Evolutionary conservation across 2,888 invertebrate genomes (phyloP).

Genomic region (Chymomyza procnemis): DNA sequence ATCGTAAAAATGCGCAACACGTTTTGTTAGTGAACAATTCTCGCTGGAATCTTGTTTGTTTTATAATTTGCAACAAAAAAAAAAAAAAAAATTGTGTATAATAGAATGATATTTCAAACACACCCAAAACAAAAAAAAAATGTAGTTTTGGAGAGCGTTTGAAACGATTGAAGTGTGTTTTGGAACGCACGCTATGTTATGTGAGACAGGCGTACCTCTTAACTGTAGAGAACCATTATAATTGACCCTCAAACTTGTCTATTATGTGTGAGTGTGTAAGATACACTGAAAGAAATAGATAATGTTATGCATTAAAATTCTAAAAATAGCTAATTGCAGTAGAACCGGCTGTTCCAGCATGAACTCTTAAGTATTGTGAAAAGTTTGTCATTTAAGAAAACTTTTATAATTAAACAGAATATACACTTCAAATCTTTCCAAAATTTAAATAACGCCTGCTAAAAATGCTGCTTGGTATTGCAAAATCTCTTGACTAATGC

Average conservation of each 20-base stretch:
- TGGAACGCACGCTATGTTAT: not conserved
- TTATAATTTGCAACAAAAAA: conserved; percentile 14
- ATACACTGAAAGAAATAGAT: not conserved
- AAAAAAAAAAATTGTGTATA: not conserved
- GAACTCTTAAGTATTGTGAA: too few relatives aligned
- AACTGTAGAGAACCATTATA: conserved; percentile 49
- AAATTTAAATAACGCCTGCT: too few relatives aligned
- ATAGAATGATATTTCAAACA: conserved; percentile 33
- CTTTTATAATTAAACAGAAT: too few relatives aligned
- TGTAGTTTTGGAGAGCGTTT: not conserved
- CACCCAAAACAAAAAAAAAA: conserved; percentile 31
- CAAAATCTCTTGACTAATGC: too few relatives aligned
- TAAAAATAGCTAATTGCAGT: too few relatives aligned
- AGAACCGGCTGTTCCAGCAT: too few relatives aligned
- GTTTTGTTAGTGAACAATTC: conserved; percentile 15
- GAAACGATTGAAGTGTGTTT: not conserved
- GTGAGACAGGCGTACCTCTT: conserved; percentile 29
- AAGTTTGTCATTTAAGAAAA: too few relatives aligned
- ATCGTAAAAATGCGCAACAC: conserved; percentile 3
- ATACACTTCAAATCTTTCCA: too few relatives aligned
- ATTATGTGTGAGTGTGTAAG: conserved; percentile 25
- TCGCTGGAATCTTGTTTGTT: conserved; percentile 25
- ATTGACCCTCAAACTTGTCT: conserved; percentile 60
- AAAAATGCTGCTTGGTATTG: too few relatives aligned
- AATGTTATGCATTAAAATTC: too few relatives aligned